These are phyloP conservation scores for Dendronephthya gigantea DNA, from an alignment of 64 coral and sea anemone genomes.

Conservation along the genomic window DNA sequence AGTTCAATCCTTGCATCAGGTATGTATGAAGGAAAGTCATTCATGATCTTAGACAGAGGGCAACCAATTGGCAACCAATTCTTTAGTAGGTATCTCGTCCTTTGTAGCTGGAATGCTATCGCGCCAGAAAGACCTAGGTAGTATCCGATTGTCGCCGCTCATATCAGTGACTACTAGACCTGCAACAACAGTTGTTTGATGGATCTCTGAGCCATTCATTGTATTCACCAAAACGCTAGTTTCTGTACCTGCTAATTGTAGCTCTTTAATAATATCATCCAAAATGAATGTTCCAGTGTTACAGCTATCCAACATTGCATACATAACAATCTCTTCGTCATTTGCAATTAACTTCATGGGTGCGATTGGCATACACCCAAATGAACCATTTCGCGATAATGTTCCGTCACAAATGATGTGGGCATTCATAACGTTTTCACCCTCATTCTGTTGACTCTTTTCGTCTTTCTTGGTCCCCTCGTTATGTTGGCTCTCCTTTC, in stretches of 20 bases:
- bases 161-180: slow-evolving; percentile 21
- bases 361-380: neutral
- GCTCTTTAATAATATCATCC: slow-evolving; percentile 15
- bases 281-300: neutral
- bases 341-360: neutral
- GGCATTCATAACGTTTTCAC: neutral
- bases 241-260: slow-evolving; percentile 28
- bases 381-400: neutral
- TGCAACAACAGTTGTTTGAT: slow-evolving; percentile 9
- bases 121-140: slow-evolving; percentile 28
- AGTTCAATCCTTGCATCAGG: slow-evolving; percentile 4
- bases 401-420: neutral
- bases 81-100: slow-evolving; percentile 25
- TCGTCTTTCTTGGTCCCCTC: neutral
- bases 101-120: slow-evolving; percentile 27
- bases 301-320: neutral
- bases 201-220: slow-evolving; percentile 33
- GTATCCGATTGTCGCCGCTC: slow-evolving; percentile 6
- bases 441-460: neutral
- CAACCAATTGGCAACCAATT: neutral
- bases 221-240: slow-evolving; percentile 31
- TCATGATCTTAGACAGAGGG: slow-evolving; percentile 21
- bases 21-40: slow-evolving; percentile 26
- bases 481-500: neutral
- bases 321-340: neutral